Evolutionary conservation across 2,797 vertebrate species (phyloP).

Genomic region (Simalia tracyae): DNA sequence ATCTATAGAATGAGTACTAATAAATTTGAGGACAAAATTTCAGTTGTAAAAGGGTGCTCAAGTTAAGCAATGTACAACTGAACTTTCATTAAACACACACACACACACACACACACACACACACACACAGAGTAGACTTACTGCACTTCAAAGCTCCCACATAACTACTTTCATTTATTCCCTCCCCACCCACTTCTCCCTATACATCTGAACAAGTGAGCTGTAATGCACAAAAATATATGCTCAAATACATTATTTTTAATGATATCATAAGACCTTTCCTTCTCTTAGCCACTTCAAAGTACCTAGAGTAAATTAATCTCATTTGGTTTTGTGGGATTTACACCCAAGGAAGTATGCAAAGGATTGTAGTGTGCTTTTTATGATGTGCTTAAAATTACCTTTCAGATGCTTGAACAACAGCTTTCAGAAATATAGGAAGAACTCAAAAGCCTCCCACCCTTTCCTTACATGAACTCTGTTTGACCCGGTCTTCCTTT

Average conservation of each 20-base stretch:
- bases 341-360: neutral
- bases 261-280: neutral
- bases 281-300: neutral
- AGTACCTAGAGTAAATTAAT: neutral
- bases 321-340: neutral
- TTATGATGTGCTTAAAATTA: neutral
- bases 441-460: neutral
- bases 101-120: neutral
- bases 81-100: neutral
- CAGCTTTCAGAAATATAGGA: neutral
- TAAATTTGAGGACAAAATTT: neutral
- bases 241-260: conserved; percentile 9
- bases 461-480: conserved; percentile 40
- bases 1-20: neutral
- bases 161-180: neutral
- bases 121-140: neutral
- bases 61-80: neutral
- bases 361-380: neutral
- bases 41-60: neutral
- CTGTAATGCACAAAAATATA: neutral
- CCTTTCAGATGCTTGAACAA: neutral
- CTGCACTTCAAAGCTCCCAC: neutral
- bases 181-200: neutral
- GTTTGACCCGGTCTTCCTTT: conserved; percentile 26
- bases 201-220: neutral